These are phyloP conservation scores for Drosophila paranaensis DNA, from an alignment of 2,888 invertebrate species.

Conservation along the genomic window DNA sequence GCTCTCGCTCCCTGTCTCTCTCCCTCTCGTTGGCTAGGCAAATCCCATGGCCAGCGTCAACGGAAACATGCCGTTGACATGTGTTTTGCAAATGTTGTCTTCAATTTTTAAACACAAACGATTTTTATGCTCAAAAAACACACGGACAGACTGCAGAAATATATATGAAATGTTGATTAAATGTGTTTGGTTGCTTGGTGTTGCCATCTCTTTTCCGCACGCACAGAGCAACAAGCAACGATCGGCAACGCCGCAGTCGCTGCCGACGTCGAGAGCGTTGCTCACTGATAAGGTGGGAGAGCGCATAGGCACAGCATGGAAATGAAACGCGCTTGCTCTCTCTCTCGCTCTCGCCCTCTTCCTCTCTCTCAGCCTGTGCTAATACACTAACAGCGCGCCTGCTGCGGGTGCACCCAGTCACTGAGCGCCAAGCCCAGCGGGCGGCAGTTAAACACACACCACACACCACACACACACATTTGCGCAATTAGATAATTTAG, in stretches of 20 bases:
- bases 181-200: slow-evolving; percentile 14
- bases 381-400: slow-evolving; percentile 18
- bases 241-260: slow-evolving; percentile 28
- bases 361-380: neutral
- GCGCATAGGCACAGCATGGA: slow-evolving; percentile 34
- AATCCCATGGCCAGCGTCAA: slow-evolving; percentile 41
- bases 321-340: slow-evolving; percentile 42
- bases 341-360: slow-evolving; percentile 3
- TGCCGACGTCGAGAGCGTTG: slow-evolving; percentile 30
- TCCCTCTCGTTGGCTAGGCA: slow-evolving; percentile 8
- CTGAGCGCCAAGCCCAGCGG: neutral
- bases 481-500: slow-evolving; percentile 10
- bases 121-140: slow-evolving; percentile 31
- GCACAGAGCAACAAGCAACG: slow-evolving; percentile 42
- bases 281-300: slow-evolving; percentile 60
- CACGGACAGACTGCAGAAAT: neutral
- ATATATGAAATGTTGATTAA: slow-evolving; percentile 39
- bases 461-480: neutral
- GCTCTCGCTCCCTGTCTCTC: neutral
- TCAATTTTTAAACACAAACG: slow-evolving; percentile 25
- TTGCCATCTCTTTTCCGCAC: slow-evolving; percentile 25
- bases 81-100: slow-evolving; percentile 77
- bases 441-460: slow-evolving; percentile 4
- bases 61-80: slow-evolving; percentile 76
- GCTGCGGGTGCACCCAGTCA: slow-evolving; percentile 1